Percentiles rank a stretch among this genome's conserved stretches.
These are phyloP conservation scores for Dicyrtomina minuta DNA, from an alignment of 2,888 invertebrate species.

Conservation along the genomic window DNA sequence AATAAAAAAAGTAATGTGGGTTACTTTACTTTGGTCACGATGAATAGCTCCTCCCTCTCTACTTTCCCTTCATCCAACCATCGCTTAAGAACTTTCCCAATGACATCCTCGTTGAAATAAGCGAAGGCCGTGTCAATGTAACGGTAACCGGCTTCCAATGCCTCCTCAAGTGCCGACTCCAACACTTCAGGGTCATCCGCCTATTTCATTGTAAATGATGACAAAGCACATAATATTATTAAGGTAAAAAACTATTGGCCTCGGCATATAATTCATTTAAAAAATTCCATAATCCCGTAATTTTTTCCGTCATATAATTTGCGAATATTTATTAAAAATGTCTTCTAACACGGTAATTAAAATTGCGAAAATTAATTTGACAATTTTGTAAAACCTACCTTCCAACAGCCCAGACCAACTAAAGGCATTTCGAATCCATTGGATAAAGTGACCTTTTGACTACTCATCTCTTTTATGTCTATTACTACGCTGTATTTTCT, in stretches of 20 bases:
- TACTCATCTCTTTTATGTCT: no score
- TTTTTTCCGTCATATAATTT: constrained; percentile 36
- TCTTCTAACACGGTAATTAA: no score
- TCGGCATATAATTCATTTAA: not conserved
- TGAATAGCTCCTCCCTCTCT: constrained; percentile 74
- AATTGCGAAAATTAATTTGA: no score
- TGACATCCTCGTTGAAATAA: constrained; percentile 73
- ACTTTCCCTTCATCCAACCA: constrained; percentile 70
- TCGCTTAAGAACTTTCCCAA: constrained; percentile 71
- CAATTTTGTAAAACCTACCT: constrained; percentile 66
- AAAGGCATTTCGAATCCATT: constrained; percentile 67
- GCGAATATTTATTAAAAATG: no score
- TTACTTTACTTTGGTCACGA: constrained; percentile 72
- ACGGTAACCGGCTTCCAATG: constrained; percentile 75
- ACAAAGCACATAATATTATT: not conserved
- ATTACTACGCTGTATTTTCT: no score
- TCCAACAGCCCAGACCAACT: constrained; percentile 77
- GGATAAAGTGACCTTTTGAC: constrained; percentile 20
- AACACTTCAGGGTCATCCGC: constrained; percentile 34
- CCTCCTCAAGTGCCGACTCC: constrained; percentile 67
- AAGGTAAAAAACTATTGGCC: not conserved
- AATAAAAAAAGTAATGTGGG: not conserved
- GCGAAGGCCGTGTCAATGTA: constrained; percentile 79
- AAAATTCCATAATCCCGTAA: not conserved
- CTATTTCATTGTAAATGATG: constrained; percentile 6